Base-by-base conservation (phyloP, 1,140 invertebrate species). In the Drosophila lini region DNA sequence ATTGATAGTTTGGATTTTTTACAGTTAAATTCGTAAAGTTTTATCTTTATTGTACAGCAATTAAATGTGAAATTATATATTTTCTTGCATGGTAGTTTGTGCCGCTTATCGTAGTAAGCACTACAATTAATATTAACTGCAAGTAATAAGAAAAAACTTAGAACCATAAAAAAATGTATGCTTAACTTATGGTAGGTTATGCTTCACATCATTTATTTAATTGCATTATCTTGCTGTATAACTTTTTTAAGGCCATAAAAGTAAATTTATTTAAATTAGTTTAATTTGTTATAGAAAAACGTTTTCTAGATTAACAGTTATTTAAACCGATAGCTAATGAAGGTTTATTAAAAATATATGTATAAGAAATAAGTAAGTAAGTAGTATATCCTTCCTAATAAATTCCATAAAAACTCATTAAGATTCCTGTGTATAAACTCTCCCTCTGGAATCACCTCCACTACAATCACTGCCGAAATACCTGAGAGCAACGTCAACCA, bases 391-490 rank as follows among this genome's bases (percentile, higher is more conserved):
- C 44, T 45, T 45, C 22, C 8, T 15, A 2, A 19, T 62, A 52
- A 69, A 69, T 44, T 69, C 38, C 65, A 22, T 32, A 38, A 28
- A 36, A 69, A 65, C 47, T 19, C 47, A 69, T 69, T 69, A 69
- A 69, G 22, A 69, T 65, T 69, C 65, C 38, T 53, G 32, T 3
- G 4, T 10, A 34, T 28, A 28, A 19, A 25, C 38, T 59, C 31
- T 28, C 19, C 67, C 15, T 32, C 34, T 16, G 2, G 22, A 47
- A n/a, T 47, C 28, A 28, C 42, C 57, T 16, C 34, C 63, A 56
- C 40, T 28, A 64, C 62, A 74, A 65, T 70, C 63, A 58, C 56
- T 62, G 50, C 57, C 60, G 60, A 73, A 79, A 82, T 79, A 56
- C 55, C 48, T 55, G 34, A 61, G 44, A 61, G 44, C 59, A 75